Evolutionary conservation across 2,797 vertebrate species (phyloP), one percentile per base, ranked within the genome.

Genomic region (Sebastes steindachneri): DNA sequence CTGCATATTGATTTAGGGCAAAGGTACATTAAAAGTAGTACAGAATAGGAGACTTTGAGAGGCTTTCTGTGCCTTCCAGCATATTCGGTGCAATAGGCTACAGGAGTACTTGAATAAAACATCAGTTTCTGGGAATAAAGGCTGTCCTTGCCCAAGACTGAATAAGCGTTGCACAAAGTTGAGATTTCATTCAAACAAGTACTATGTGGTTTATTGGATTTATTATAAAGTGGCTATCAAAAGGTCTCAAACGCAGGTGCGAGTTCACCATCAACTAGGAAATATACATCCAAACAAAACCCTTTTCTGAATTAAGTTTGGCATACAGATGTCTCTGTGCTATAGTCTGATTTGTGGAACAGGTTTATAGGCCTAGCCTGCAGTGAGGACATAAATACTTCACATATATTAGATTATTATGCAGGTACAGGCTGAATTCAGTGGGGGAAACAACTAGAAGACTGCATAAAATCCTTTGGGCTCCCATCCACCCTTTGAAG

Each of bases 401-500:
- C 2, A 45, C 68, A 84, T 26, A 19, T 63, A 67, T 58, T 5
- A 29, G 65, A 53, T 67, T 4, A 55, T 73, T n/a, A 29, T 70
- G 73, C 73, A 77, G 69, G 75, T 73, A 35, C 19, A 58, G n/a
- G 64, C 28, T 45, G 19, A 68, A 77, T 63, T 48, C 64, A 70
- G 55, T 2, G 3, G 45, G 58, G 28, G 58, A 62, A 14, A 31
- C 25, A 59, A 62, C 9, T 19, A 68, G 31, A 73, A 66, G 45
- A 64, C 21, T 31, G 72, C 33, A 2, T 25, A 37, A 57, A 64
- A 77, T 45, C 80, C 73, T 75, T 10, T 59, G 72, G 63, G 75
- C 59, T 75, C 64, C 67, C 29, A 66, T 75, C 15, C 80, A 55
- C 25, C 58, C 65, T 84, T 76, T 88, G 85, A 84, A 75, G 77